A percentile compares a stretch with the other conserved stretches of the same genome.
Conservation (phyloP, 2,888 invertebrate genomes). For the Iselma pallidipennis region DNA sequence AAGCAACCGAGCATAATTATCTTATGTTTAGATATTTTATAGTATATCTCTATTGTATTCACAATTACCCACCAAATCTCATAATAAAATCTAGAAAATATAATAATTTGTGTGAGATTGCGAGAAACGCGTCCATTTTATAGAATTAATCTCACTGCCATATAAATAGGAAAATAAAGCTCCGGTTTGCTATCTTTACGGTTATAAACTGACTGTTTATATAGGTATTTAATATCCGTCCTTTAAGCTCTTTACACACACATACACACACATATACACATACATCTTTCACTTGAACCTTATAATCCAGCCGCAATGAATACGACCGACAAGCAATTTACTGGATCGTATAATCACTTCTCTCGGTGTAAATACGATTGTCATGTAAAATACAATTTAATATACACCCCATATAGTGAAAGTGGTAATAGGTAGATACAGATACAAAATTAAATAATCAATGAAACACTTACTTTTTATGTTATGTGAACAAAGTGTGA, state of each 20-base stretch:
- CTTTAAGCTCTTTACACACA: slow-evolving; percentile 5
- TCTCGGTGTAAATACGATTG: background rate
- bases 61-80: background rate
- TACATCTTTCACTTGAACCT: slow-evolving; percentile 3
- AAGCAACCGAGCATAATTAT: too few relatives aligned
- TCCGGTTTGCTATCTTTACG: background rate
- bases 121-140: background rate
- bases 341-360: background rate
- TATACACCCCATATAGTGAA: too few relatives aligned
- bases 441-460: too few relatives aligned
- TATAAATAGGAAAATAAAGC: slow-evolving; percentile 6
- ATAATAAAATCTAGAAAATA: background rate
- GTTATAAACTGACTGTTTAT: slow-evolving; percentile 11
- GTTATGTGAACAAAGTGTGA: slow-evolving; percentile 62
- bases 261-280: background rate
- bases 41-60: too few relatives aligned
- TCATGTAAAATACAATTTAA: background rate
- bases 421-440: too few relatives aligned
- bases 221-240: slow-evolving; percentile 16
- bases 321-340: background rate
- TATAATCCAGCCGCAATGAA: slow-evolving; percentile 1
- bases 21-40: too few relatives aligned
- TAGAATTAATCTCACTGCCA: slow-evolving; percentile 9
- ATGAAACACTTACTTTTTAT: slow-evolving; percentile 51
- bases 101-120: background rate